Evolutionary conservation across 2,113 vertebrate species (phyloP).

Genomic region (Barnardius zonarius): DNA sequence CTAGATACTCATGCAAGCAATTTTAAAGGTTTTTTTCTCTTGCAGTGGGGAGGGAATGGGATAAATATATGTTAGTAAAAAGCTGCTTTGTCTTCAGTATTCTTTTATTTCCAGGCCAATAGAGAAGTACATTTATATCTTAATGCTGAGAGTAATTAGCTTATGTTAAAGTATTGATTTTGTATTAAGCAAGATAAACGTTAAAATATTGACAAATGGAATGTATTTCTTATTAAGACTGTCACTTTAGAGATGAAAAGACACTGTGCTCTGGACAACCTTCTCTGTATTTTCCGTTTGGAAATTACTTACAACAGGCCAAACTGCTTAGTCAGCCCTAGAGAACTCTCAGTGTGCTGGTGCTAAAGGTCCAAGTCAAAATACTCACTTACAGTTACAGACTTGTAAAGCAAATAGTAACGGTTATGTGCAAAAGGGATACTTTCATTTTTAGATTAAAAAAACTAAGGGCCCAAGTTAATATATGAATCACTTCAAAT

Average conservation of each 20-base stretch:
- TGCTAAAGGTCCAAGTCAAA: neutral
- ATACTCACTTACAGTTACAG: no score
- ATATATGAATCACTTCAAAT: neutral
- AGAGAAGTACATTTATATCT: constrained; percentile 15
- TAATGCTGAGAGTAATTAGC: constrained; percentile 56
- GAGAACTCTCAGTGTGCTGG: neutral
- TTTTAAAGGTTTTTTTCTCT: neutral
- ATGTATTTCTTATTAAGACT: constrained; percentile 53
- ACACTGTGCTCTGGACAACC: neutral
- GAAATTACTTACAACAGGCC: neutral
- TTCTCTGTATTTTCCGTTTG: neutral
- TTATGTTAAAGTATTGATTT: constrained; percentile 69
- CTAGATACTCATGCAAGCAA: neutral
- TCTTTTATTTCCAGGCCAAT: constrained; percentile 7
- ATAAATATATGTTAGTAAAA: neutral
- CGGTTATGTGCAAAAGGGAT: no score
- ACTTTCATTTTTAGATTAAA: no score
- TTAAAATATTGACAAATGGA: constrained; percentile 50
- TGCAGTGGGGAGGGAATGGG: accelerated
- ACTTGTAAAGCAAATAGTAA: no score
- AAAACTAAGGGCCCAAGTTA: neutral
- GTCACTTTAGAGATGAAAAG: constrained; percentile 44
- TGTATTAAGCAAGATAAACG: constrained; percentile 57
- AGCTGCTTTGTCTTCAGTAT: neutral
- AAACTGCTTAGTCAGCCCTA: neutral